These are phyloP conservation scores for Tachuris rubrigastra DNA, from an alignment of 2,113 vertebrate species.

Conservation along the genomic window DNA sequence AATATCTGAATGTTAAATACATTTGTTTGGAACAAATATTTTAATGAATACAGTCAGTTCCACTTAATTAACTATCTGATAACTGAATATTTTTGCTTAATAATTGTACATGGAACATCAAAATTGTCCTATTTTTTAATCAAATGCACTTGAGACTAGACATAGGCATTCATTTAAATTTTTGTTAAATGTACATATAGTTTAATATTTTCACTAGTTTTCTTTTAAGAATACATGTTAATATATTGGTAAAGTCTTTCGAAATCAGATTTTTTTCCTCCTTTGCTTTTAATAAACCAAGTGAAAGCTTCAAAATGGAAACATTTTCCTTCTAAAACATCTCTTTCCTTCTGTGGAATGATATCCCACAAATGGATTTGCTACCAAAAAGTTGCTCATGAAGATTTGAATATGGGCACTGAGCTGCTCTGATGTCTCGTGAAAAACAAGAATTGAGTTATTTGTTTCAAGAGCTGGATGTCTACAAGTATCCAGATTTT, in stretches of 20 bases:
- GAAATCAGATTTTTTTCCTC: not conserved
- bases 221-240: conserved; percentile 66
- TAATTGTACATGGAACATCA: conserved; percentile 85
- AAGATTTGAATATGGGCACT: not conserved
- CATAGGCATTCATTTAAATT: conserved; percentile 70
- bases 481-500: not conserved
- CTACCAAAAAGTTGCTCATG: not conserved
- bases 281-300: conserved; percentile 51
- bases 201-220: conserved; percentile 67
- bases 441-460: not conserved
- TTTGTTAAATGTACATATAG: conserved; percentile 65
- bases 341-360: not conserved
- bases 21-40: conserved; percentile 94
- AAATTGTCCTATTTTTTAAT: conserved; percentile 76
- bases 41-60: conserved; percentile 88
- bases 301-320: conserved; percentile 41
- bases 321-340: conserved; percentile 15
- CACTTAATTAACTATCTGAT: conserved; percentile 92
- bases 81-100: conserved; percentile 86
- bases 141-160: conserved; percentile 75
- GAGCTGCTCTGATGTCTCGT: not conserved
- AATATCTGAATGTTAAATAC: conserved; percentile 99
- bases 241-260: conserved; percentile 34
- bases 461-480: not conserved
- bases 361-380: not conserved